Conservation (phyloP, 2,888 invertebrate species). For the Ophonus ardosiacus region DNA sequence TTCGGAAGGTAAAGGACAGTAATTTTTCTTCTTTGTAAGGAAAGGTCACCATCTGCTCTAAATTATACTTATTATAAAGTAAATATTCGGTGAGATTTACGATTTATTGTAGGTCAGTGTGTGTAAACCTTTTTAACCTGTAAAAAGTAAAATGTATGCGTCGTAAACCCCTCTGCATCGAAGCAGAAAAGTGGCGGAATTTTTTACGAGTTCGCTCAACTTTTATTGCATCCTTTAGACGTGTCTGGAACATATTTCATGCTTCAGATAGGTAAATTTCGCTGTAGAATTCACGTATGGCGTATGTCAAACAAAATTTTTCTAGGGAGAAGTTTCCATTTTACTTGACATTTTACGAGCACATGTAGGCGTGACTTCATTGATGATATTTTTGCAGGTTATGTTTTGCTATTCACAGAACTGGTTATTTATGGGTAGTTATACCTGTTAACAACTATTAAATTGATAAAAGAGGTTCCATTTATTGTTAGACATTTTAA, state of each 20-base stretch:
- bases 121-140: conserved; percentile 35
- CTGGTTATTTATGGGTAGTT: background rate
- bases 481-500: too few relatives aligned
- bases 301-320: conserved; percentile 17
- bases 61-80: conserved; percentile 37
- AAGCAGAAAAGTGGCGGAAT: conserved; percentile 38
- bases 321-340: conserved; percentile 13
- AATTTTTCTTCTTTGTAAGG: conserved; percentile 12
- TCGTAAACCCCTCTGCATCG: conserved; percentile 20
- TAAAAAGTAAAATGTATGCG: conserved; percentile 38
- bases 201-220: conserved; percentile 38
- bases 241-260: conserved; percentile 41
- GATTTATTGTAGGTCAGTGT: conserved; percentile 31
- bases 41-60: background rate
- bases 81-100: conserved; percentile 36
- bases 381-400: background rate
- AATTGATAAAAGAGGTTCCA: background rate
- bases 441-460: background rate
- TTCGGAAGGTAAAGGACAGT: background rate
- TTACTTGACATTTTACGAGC: background rate
- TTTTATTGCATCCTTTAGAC: conserved; percentile 42
- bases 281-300: conserved; percentile 20
- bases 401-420: background rate
- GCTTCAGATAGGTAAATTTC: conserved; percentile 23
- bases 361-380: background rate